Conservation (phyloP, 2,797 vertebrate genomes). For the Schizothorax lantsangensis region DNA sequence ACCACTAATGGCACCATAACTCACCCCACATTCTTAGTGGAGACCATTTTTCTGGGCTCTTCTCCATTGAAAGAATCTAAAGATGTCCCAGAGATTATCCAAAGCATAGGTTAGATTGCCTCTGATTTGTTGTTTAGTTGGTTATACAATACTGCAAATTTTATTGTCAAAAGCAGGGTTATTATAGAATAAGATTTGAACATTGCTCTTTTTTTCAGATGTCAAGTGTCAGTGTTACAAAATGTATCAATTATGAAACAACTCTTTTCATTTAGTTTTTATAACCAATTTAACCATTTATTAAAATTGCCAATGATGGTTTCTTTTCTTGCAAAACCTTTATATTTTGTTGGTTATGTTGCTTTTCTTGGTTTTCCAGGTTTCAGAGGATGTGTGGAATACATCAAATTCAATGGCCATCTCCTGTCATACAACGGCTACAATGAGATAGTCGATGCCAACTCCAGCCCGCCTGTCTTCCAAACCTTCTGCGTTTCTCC, state of each 20-base stretch:
- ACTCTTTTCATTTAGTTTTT: not conserved
- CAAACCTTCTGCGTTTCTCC: constrained; percentile 68
- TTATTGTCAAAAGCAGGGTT: not conserved
- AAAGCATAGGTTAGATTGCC: constrained; percentile 68
- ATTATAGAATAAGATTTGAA: not conserved
- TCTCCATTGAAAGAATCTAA: constrained; percentile 50
- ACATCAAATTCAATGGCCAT: constrained; percentile 70
- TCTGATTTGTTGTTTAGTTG: not conserved
- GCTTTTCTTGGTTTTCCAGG: constrained; percentile 65
- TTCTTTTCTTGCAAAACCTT: not conserved
- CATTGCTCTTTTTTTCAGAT: not conserved
- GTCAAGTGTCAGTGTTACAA: too few species aligned
- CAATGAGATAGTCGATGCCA: constrained; percentile 69
- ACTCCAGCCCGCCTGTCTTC: constrained; percentile 67
- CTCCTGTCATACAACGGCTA: constrained; percentile 70
- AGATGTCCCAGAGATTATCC: constrained; percentile 3
- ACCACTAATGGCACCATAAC: constrained; percentile 63
- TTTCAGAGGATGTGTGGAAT: constrained; percentile 79
- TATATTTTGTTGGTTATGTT: not conserved
- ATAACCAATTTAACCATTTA: not conserved
- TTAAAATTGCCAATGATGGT: not conserved
- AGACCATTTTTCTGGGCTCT: constrained; percentile 72
- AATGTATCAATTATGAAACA: too few species aligned
- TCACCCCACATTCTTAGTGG: constrained; percentile 63
- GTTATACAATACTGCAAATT: not conserved